Evolutionary conservation across 2,888 invertebrate species (phyloP).

Genomic region (Erannis defoliaria): DNA sequence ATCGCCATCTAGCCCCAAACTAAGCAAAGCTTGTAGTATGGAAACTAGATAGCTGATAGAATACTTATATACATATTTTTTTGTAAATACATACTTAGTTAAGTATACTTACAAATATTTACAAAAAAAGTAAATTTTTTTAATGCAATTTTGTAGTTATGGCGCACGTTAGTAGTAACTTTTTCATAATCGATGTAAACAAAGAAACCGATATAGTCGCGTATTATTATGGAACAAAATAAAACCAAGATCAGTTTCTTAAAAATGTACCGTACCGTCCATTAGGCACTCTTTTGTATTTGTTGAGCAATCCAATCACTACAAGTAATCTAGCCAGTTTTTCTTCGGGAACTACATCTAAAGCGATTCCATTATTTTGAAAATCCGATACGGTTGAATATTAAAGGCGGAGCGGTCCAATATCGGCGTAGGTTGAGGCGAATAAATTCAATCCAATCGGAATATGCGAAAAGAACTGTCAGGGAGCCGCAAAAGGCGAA

Average conservation of each 20-base stretch:
- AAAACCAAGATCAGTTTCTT: constrained; percentile 1
- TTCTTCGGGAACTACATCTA: constrained; percentile 38
- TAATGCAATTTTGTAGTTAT: too few relatives aligned
- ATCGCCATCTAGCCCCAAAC: too few relatives aligned
- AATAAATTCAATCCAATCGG: constrained; percentile 70
- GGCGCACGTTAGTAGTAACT: too few relatives aligned
- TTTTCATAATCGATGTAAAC: too few relatives aligned
- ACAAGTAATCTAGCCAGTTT: constrained; percentile 26
- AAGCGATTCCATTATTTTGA: constrained; percentile 42
- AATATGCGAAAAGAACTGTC: constrained; percentile 71
- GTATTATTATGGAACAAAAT: too few relatives aligned
- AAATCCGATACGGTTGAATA: constrained; percentile 49
- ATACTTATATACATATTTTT: too few relatives aligned
- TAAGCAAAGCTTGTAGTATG: too few relatives aligned
- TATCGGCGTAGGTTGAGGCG: constrained; percentile 55
- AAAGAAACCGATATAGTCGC: too few relatives aligned
- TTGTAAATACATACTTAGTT: too few relatives aligned
- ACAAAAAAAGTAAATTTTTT: too few relatives aligned
- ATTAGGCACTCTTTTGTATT: constrained; percentile 8
- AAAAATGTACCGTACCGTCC: constrained; percentile 4
- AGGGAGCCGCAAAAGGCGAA: constrained; percentile 69
- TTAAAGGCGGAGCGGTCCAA: constrained; percentile 54
- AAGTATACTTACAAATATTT: too few relatives aligned
- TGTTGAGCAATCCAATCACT: constrained; percentile 10
- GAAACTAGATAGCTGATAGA: too few relatives aligned